Conservation (phyloP, 2,888 invertebrate species). For the Lochmaea capreae region DNA sequence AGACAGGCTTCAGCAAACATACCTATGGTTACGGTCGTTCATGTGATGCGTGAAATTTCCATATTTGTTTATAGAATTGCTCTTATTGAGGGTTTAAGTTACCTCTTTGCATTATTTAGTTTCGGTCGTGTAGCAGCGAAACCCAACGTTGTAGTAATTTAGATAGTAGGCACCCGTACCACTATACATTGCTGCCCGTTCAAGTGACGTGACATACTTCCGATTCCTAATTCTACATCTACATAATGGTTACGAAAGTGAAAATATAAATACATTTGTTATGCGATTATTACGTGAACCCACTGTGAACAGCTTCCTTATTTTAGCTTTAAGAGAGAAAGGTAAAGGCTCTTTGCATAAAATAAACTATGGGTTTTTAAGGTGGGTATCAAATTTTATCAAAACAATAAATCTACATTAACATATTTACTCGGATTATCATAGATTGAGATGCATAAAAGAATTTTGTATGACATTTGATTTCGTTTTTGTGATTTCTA, state of each 20-base stretch:
- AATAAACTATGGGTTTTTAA: not conserved
- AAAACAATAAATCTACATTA: too few relatives aligned
- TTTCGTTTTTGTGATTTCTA: too few relatives aligned
- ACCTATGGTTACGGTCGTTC: too few relatives aligned
- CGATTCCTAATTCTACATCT: constrained; percentile 39
- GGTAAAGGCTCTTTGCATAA: not conserved
- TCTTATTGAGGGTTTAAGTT: not conserved
- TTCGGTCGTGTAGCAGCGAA: not conserved
- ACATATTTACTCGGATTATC: too few relatives aligned
- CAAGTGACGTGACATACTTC: constrained; percentile 39
- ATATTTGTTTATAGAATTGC: too few relatives aligned
- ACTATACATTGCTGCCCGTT: constrained; percentile 5
- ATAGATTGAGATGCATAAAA: too few relatives aligned
- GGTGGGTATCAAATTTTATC: too few relatives aligned
- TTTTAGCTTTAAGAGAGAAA: constrained; percentile 25
- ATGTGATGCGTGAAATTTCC: too few relatives aligned
- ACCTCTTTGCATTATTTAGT: not conserved
- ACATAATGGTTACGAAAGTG: constrained; percentile 41
- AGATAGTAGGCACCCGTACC: not conserved
- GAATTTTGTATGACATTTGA: too few relatives aligned
- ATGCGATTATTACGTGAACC: constrained; percentile 36
- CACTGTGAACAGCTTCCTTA: constrained; percentile 23
- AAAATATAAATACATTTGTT: constrained; percentile 40
- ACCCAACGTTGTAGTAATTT: not conserved
- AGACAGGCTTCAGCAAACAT: too few relatives aligned